A percentile compares a stretch with the other conserved stretches of the same genome.
Conservation (phyloP, 1,140 invertebrate genomes). For the Phymastichus coffea region DNA sequence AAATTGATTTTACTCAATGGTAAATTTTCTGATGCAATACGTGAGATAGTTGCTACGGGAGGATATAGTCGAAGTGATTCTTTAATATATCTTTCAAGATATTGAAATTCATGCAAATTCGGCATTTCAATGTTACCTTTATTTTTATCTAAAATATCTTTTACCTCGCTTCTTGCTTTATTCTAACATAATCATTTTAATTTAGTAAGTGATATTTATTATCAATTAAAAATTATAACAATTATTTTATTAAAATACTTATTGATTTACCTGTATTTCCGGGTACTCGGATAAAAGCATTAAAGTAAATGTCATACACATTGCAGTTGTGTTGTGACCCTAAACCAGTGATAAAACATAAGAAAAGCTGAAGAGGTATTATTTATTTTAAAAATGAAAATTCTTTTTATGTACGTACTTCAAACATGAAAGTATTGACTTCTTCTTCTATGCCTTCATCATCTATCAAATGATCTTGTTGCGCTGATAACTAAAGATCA, state of each 20-base stretch:
- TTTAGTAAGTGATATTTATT: constrained; percentile 20
- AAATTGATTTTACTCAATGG: constrained; percentile 23
- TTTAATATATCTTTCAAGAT: constrained; percentile 66
- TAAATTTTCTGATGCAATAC: constrained; percentile 35
- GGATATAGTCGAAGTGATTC: constrained; percentile 64
- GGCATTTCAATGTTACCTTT: constrained; percentile 28
- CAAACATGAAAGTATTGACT: constrained; percentile 83
- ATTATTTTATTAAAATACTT: neutral
- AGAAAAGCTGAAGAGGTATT: neutral
- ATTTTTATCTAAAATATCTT: constrained; percentile 26
- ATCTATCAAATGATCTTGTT: constrained; percentile 55
- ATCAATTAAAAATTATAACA: constrained; percentile 19
- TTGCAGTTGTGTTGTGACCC: constrained; percentile 72
- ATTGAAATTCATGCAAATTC: constrained; percentile 38
- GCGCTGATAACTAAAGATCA: constrained; percentile 73
- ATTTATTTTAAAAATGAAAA: no score
- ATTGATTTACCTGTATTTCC: constrained; percentile 59
- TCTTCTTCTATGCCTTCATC: constrained; percentile 74
- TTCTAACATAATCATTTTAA: no score
- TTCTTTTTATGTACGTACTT: constrained; percentile 55
- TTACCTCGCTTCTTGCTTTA: constrained; percentile 34
- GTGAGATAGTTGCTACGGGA: constrained; percentile 56
- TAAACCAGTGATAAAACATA: constrained; percentile 9
- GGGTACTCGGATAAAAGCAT: constrained; percentile 63
- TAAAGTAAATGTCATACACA: constrained; percentile 62